Base-by-base conservation (phyloP, 2,888 invertebrate species). In the Liposcelis brunnea region DNA sequence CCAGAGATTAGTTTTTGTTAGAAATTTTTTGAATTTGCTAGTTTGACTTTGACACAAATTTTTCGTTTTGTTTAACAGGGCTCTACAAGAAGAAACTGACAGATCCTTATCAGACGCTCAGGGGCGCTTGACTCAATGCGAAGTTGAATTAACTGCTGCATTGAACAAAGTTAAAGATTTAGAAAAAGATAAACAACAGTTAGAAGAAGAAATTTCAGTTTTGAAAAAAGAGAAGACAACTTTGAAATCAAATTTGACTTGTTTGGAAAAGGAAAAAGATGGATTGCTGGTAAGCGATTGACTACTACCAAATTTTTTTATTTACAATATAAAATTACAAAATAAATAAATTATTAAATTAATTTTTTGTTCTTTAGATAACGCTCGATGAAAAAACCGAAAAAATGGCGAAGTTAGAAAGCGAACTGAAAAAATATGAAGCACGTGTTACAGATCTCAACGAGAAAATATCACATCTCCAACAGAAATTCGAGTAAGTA, bases 81-180 rank as follows among this genome's bases (percentile, higher is more conserved):
- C 76, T 51, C 66, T 82, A 42, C 81, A 84, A 55, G 72, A 80
- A 54, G 81, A 84, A 66, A 79, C 80, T 3, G 83, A 84, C 60
- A 72, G 76, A 55, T 74, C 78, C 37, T 67, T 80, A 48, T 67
- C 69, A 45, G 80, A 81, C 52, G 67, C 75, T 46, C 81, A 82
- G 59, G 71, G 69, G 57, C 77, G 80, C 60, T 59, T 82, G 32
- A 56, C 72, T 34, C 67, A 71, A 51, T 62, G 72, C 10, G 80
- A 81, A 58, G 71, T 69, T 19, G 76, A 81, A 58, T 59, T 80
- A 8, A 70, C 70, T 49, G 60, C 69, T 47, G 69, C 75, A 7
- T 70, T 74, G 58, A 72, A 73, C 43, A 72, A 68, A 26, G 65
- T 72, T 49, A 69, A 66, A 48, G 58, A 61, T 38, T 58, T 77